phyloP scores from a whole-genome alignment of 2,113 vertebrate genomes.

The Ardeotis arabs region DNA sequence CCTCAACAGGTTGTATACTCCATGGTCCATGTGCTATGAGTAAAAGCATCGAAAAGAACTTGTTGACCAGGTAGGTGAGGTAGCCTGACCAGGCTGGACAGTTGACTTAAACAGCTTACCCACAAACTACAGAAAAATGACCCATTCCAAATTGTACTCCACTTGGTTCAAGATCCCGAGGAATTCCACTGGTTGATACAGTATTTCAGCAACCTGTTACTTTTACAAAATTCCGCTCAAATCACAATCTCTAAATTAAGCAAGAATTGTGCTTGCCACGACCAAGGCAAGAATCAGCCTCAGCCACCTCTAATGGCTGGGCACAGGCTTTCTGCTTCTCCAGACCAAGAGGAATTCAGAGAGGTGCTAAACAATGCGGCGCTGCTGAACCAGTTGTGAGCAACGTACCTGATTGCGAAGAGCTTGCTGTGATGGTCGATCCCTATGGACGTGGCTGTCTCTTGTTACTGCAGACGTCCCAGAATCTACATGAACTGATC shows the following conservation, averaged over 20 bases:
- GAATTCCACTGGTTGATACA: neutral
- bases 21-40: fast-evolving
- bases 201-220: neutral
- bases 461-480: conserved; percentile 90
- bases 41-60: neutral
- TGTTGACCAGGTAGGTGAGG: neutral
- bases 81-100: neutral
- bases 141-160: neutral
- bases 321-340: neutral
- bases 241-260: neutral
- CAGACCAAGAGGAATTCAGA: neutral
- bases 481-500: conserved; percentile 93
- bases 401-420: conserved; percentile 90
- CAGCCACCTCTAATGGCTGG: neutral
- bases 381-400: neutral
- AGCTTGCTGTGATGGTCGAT: conserved; percentile 89
- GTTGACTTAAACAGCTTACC: neutral
- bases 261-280: neutral
- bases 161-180: fast-evolving
- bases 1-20: neutral
- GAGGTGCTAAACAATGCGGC: neutral
- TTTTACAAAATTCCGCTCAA: neutral
- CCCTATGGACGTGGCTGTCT: conserved; percentile 91
- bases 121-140: neutral
- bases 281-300: neutral